These are phyloP conservation scores for Nipponia nippon DNA, from an alignment of 2,113 vertebrate species.

Conservation along the genomic window DNA sequence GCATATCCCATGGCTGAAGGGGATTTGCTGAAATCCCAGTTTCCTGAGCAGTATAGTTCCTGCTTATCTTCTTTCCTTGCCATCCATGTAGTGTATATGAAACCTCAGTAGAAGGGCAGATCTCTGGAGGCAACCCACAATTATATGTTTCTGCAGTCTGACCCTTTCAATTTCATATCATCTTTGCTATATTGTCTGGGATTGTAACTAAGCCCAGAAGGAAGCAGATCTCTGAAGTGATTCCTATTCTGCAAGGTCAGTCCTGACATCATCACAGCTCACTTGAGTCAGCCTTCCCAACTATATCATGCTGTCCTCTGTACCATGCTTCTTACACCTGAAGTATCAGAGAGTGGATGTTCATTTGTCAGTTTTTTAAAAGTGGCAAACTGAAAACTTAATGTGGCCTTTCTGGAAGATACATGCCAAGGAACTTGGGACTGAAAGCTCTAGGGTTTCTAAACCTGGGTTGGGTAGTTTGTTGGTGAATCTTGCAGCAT, in stretches of 20 bases:
- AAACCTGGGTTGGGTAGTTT: background rate
- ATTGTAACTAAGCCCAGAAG: background rate
- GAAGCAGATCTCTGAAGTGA: background rate
- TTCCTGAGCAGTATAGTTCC: background rate
- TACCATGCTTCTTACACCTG: background rate
- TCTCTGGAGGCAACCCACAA: background rate
- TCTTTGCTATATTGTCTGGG: background rate
- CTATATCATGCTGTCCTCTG: background rate
- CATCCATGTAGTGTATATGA: background rate
- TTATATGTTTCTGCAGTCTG: background rate
- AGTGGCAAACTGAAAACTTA: background rate
- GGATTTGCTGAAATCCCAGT: background rate
- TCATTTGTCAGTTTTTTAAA: background rate
- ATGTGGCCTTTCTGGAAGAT: background rate
- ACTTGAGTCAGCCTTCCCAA: background rate
- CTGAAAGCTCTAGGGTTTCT: background rate
- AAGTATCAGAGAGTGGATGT: background rate
- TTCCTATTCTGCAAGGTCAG: background rate
- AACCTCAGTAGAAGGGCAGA: background rate
- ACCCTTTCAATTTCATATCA: fast-evolving
- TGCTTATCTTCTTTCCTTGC: background rate
- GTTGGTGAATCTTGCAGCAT: background rate
- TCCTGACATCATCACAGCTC: background rate
- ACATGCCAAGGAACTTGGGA: background rate
- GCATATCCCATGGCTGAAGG: background rate